Percentiles rank a stretch among this genome's conserved stretches.
phyloP scores from a whole-genome alignment of 2,113 vertebrate genomes.

The Vimba vimba region DNA sequence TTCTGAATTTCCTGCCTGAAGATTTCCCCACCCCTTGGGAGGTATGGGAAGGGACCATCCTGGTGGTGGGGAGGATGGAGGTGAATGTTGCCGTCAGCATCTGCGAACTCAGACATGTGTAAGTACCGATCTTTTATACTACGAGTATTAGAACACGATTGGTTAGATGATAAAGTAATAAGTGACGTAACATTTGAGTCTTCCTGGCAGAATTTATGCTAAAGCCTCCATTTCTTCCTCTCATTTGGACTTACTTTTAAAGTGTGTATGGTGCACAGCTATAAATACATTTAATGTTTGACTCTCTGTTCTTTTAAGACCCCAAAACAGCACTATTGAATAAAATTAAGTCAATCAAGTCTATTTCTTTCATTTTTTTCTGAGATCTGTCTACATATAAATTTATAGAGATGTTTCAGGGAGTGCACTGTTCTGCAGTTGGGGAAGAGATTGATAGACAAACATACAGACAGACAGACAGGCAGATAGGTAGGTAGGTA shows the following conservation, averaged over 20 bases:
- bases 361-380: not conserved
- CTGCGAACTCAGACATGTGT: too few relatives aligned
- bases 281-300: not conserved
- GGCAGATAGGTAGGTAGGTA: not conserved
- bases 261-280: not conserved
- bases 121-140: too few relatives aligned
- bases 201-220: too few relatives aligned
- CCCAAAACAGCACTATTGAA: not conserved
- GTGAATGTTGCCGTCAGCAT: too few relatives aligned
- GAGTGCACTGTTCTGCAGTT: not conserved
- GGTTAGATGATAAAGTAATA: too few relatives aligned
- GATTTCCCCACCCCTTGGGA: too few relatives aligned
- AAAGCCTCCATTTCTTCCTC: not conserved
- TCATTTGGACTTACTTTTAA: slow-evolving; percentile 4
- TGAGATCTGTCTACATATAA: not conserved
- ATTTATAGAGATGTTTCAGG: not conserved
- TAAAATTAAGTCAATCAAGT: not conserved
- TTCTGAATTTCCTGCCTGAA: too few relatives aligned
- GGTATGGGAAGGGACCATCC: too few relatives aligned
- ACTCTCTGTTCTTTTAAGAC: not conserved
- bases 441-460: not conserved
- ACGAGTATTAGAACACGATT: too few relatives aligned
- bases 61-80: too few relatives aligned
- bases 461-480: not conserved
- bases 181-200: too few relatives aligned